Conservation (phyloP, 1,140 invertebrate species). For the Onthophagus taurus region DNA sequence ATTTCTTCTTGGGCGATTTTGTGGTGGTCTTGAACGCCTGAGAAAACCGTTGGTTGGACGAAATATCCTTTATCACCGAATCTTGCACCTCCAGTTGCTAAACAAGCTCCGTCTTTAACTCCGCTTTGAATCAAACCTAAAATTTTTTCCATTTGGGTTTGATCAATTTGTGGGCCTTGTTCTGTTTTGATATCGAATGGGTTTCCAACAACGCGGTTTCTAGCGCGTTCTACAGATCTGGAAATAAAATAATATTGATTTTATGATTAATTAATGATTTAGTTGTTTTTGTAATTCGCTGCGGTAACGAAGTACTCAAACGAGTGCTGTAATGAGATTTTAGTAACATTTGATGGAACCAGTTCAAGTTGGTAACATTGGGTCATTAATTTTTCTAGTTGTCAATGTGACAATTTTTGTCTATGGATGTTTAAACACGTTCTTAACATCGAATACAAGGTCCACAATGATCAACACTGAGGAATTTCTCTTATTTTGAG, state of each 20-base stretch:
- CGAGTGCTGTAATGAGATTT: no score
- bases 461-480: no score
- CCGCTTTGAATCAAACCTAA: slow-evolving; percentile 74
- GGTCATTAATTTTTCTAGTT: not conserved
- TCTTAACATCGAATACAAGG: no score
- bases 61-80: slow-evolving; percentile 76
- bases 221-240: slow-evolving; percentile 62
- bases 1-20: slow-evolving; percentile 79
- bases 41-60: slow-evolving; percentile 92
- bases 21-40: slow-evolving; percentile 90
- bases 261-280: not conserved
- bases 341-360: no score
- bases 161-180: slow-evolving; percentile 89
- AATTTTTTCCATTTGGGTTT: slow-evolving; percentile 81
- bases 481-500: no score
- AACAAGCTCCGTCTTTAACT: slow-evolving; percentile 79
- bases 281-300: no score
- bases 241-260: not conserved
- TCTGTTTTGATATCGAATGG: slow-evolving; percentile 78
- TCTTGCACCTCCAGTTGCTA: slow-evolving; percentile 70
- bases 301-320: no score
- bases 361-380: not conserved
- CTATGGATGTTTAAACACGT: not conserved
- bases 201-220: slow-evolving; percentile 74
- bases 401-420: not conserved